phyloP scores from a whole-genome alignment of 2,888 invertebrate genomes.

The Anoplius nigerrimus region DNA sequence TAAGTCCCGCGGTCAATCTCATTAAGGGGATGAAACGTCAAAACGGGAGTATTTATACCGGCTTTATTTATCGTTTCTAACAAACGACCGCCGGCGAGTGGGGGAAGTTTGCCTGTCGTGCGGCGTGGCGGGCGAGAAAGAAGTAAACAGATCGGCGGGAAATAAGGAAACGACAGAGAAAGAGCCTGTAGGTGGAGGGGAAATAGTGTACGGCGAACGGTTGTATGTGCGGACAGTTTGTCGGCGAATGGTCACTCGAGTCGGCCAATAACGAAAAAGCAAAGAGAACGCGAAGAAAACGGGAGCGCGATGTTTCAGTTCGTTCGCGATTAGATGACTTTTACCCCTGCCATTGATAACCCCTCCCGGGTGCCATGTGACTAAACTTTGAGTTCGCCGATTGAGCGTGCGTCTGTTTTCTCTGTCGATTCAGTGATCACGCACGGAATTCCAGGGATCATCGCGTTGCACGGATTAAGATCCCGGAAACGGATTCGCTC shows the following conservation, averaged over 20 bases:
- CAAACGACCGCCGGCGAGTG: constrained; percentile 16
- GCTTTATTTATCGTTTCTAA: constrained; percentile 46
- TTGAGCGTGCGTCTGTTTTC: constrained; percentile 41
- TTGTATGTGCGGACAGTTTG: constrained; percentile 23
- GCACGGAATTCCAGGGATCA: neutral
- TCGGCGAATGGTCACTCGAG: constrained; percentile 46
- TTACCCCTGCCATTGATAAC: constrained; percentile 65
- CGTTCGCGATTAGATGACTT: constrained; percentile 63
- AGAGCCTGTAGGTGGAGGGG: constrained; percentile 4
- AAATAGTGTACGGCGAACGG: constrained; percentile 12
- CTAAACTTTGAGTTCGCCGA: constrained; percentile 33
- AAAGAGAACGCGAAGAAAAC: constrained; percentile 7
- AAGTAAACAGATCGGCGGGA: constrained; percentile 7
- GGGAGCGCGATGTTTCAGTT: constrained; percentile 31
- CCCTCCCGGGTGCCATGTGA: constrained; percentile 53
- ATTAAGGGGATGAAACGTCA: constrained; percentile 55
- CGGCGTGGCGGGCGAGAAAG: neutral
- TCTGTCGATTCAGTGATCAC: neutral
- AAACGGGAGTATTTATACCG: constrained; percentile 66
- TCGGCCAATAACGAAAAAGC: constrained; percentile 56
- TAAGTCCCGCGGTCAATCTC: constrained; percentile 4
- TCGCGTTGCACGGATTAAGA: neutral
- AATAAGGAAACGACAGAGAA: neutral
- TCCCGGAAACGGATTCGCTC: neutral
- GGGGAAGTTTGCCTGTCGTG: constrained; percentile 12